Base-by-base conservation (phyloP, 2,888 invertebrate species). In the Cryptus armator region DNA sequence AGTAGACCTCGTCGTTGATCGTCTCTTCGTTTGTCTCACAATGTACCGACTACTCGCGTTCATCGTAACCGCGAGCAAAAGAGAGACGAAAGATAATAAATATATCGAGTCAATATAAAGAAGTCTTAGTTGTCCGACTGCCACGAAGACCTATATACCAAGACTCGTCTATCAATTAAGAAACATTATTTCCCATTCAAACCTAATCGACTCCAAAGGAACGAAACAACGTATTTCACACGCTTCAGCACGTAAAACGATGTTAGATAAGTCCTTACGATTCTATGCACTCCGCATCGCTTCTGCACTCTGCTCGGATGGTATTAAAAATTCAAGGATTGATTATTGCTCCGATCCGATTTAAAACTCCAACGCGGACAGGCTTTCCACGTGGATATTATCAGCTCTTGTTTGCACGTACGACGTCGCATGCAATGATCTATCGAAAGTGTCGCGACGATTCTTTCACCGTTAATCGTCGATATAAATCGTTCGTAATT, bases 11-110 rank as follows among this genome's bases (percentile, higher is more conserved):
- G 79, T 78, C 59, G 72, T 66, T 48, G 66, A 37, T 29, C 62
- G 79, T 79, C 48, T 74, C 48, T 70, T 80, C 79, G 70, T 80
- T 80, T 62, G 62, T 59, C 62, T 74, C 37, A 68, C 83, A 70
- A 83, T 74, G 51, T 6, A 29, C 51, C 64, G 83, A 83, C 79
- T 12, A 0, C 51, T 68, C 29, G 74, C 67, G 71, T 44, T 59
- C 71, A 37, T 48, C 71, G 70, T 76, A 76, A 84, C 71, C 51
- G 19, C n/a, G 44, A 72, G 76, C 1, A 59, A 67, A 76, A 83
- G 53, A 72, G 66, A 72, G 80, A 72, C 62, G n/a, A 67, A 70
- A 79, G 68, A 79, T 83, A 70, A 74, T 51, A 29, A 62, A 44
- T 62, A 43, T 62, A 43, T 32, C 46, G 37, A 64, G 24, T 64